Conservation (phyloP, 2,888 invertebrate genomes). For the Andrena minutula region DNA sequence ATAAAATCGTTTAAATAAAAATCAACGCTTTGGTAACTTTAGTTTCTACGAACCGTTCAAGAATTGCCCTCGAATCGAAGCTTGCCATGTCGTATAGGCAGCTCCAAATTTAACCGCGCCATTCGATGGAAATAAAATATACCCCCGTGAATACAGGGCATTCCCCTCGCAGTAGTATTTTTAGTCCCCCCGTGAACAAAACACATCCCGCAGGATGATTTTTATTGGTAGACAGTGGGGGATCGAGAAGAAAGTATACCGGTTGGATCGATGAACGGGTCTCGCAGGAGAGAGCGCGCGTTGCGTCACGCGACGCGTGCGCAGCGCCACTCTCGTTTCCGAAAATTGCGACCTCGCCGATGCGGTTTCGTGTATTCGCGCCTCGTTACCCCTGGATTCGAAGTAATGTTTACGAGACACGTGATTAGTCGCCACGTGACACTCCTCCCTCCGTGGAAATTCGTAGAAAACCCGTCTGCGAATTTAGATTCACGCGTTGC, state of each 20-base stretch:
- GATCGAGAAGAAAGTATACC: slow-evolving; percentile 50
- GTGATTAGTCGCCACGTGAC: not conserved
- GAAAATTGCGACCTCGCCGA: slow-evolving; percentile 38
- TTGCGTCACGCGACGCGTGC: slow-evolving; percentile 66
- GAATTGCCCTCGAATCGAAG: not conserved
- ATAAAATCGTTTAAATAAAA: too few species aligned
- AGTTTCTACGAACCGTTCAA: too few species aligned
- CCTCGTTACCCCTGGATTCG: slow-evolving; percentile 10
- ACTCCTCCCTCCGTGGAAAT: not conserved
- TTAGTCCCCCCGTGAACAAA: slow-evolving; percentile 30
- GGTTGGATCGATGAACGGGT: slow-evolving; percentile 62
- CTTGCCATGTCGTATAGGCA: too few species aligned
- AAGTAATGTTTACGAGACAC: slow-evolving; percentile 1
- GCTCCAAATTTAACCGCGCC: slow-evolving; percentile 13
- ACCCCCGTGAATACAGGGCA: not conserved
- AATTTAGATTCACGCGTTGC: slow-evolving; percentile 1
- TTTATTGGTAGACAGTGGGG: slow-evolving; percentile 36
- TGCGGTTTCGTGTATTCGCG: slow-evolving; percentile 33
- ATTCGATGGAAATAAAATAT: not conserved
- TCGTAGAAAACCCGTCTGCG: not conserved
- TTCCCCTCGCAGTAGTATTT: slow-evolving; percentile 38
- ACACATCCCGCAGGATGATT: slow-evolving; percentile 22
- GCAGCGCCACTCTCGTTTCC: slow-evolving; percentile 47
- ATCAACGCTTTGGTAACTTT: too few species aligned
- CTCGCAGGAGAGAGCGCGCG: not conserved